These are phyloP conservation scores for Malaclemys terrapin DNA, from an alignment of 2,113 vertebrate genomes.

Conservation along the genomic window DNA sequence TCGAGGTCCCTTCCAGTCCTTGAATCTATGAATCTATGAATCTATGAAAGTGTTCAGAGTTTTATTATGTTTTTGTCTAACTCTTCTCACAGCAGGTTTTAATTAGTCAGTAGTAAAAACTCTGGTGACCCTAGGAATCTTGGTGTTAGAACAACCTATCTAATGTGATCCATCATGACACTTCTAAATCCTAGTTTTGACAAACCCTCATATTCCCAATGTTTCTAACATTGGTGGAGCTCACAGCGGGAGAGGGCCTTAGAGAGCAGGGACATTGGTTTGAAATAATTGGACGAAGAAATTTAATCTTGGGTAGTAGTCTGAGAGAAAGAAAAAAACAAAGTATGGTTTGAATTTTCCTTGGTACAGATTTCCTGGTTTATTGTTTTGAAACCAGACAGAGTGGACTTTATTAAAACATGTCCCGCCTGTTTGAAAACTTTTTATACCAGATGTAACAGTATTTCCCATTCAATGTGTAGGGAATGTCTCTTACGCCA, in stretches of 20 bases:
- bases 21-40: too few species aligned
- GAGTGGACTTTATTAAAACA: too few species aligned
- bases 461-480: not conserved
- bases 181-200: not conserved
- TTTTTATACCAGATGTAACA: not conserved
- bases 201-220: not conserved
- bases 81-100: not conserved
- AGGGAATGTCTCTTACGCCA: not conserved
- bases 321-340: not conserved
- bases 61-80: not conserved
- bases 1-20: too few species aligned
- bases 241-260: not conserved
- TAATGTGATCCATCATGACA: not conserved
- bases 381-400: not conserved
- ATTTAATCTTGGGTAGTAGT: not conserved
- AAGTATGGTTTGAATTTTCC: not conserved
- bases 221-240: not conserved
- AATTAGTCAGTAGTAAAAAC: not conserved
- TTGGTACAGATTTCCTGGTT: not conserved
- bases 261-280: not conserved
- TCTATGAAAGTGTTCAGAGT: not conserved
- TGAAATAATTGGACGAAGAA: not conserved
- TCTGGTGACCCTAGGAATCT: not conserved
- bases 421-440: not conserved
- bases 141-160: not conserved